Evolutionary conservation across 1,140 invertebrate genomes (phyloP).

Genomic region (Hylyphantes graminicola): DNA sequence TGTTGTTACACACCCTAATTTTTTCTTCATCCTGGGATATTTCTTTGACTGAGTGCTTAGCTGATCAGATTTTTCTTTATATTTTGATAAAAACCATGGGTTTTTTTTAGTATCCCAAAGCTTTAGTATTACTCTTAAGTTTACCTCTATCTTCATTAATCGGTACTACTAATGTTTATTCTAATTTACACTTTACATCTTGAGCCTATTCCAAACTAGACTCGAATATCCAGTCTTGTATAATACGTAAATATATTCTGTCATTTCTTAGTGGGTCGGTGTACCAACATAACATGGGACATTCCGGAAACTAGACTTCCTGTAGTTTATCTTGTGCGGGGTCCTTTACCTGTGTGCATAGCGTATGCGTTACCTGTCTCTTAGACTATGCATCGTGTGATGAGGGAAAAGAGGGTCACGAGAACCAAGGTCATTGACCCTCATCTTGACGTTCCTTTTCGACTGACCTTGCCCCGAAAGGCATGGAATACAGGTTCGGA

Average conservation of each 20-base stretch:
- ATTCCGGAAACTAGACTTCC: not conserved
- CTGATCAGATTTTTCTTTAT: no score
- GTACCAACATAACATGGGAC: not conserved
- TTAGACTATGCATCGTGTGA: not conserved
- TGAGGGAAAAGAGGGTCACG: conserved; percentile 37
- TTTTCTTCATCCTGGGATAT: no score
- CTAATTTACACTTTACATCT: no score
- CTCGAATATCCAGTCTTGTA: not conserved
- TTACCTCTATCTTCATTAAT: no score
- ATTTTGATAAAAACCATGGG: no score
- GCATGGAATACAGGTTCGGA: conserved; percentile 36
- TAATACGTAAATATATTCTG: not conserved
- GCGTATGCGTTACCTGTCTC: conserved; percentile 2
- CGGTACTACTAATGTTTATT: no score
- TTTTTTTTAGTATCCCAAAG: no score
- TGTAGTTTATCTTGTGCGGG: not conserved
- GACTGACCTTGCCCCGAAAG: conserved; percentile 53
- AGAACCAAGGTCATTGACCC: conserved; percentile 53
- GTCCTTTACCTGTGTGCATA: not conserved
- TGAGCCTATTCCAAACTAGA: no score
- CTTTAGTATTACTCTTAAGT: no score
- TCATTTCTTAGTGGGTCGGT: not conserved
- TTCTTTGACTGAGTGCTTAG: no score
- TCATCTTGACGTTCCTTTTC: conserved; percentile 40
- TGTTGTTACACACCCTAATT: no score